phyloP scores from a whole-genome alignment of 2,888 invertebrate genomes.

The Priocnemis perturbator region DNA sequence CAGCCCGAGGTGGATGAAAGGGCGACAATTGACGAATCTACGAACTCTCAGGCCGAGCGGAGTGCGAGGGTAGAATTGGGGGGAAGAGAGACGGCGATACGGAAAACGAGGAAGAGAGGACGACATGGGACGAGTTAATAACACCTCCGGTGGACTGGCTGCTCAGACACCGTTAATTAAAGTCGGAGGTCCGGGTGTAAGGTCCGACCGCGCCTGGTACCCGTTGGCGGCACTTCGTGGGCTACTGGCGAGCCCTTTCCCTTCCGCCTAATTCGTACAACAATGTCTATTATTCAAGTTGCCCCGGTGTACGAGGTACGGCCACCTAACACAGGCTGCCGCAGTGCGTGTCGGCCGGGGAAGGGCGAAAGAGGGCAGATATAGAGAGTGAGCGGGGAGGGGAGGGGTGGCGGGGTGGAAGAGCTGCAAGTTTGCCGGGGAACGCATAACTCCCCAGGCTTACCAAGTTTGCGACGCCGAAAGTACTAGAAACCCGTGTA shows the following conservation, averaged over 20 bases:
- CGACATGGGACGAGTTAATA: constrained; percentile 53
- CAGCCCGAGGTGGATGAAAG: neutral
- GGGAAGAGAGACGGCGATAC: neutral
- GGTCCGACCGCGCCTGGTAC: constrained; percentile 29
- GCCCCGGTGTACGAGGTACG: constrained; percentile 35
- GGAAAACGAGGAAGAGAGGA: neutral
- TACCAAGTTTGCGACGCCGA: constrained; percentile 57
- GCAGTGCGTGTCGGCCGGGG: constrained; percentile 26
- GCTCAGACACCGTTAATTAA: constrained; percentile 59
- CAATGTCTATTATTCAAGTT: constrained; percentile 54
- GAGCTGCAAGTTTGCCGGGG: constrained; percentile 49
- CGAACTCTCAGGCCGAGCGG: neutral
- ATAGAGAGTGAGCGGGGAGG: neutral
- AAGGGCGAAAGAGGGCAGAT: constrained; percentile 15
- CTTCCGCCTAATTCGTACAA: constrained; percentile 33
- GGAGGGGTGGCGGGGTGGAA: constrained; percentile 16
- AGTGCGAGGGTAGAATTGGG: neutral
- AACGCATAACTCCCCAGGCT: constrained; percentile 59
- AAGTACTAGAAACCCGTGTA: constrained; percentile 53
- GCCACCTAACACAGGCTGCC: constrained; percentile 17
- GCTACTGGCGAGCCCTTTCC: constrained; percentile 29
- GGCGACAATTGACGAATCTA: constrained; percentile 2
- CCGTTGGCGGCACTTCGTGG: constrained; percentile 36
- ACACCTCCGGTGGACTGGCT: constrained; percentile 48
- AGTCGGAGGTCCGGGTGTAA: constrained; percentile 46